These are phyloP conservation scores for Cheilosia variabilis DNA, from an alignment of 2,888 invertebrate genomes.

Conservation along the genomic window DNA sequence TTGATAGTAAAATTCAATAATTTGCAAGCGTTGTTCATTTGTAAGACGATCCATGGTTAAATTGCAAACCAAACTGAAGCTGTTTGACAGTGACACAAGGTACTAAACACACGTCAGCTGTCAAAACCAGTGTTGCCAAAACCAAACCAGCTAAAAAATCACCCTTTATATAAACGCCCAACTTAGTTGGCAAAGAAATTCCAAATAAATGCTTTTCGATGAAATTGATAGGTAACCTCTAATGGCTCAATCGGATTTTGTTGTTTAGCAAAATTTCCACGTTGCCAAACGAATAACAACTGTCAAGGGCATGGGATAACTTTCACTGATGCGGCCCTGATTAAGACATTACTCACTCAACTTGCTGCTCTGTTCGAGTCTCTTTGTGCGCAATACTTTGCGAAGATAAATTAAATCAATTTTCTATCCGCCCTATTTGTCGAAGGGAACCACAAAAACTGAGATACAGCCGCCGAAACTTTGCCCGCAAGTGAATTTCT, in stretches of 20 bases:
- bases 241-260: slow-evolving; percentile 38
- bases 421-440: slow-evolving; percentile 20
- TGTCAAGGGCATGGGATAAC: slow-evolving; percentile 4
- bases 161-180: too few species aligned
- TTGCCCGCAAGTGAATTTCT: slow-evolving; percentile 18
- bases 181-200: too few species aligned
- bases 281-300: slow-evolving; percentile 11
- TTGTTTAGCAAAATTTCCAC: slow-evolving; percentile 21
- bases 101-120: too few species aligned
- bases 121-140: too few species aligned
- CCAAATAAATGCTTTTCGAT: background rate
- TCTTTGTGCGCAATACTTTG: background rate
- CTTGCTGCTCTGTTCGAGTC: background rate
- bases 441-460: background rate
- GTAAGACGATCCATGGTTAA: too few species aligned
- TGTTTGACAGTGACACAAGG: too few species aligned
- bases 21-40: too few species aligned
- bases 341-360: slow-evolving; percentile 24
- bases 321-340: background rate
- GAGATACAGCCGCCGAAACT: slow-evolving; percentile 18
- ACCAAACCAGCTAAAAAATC: too few species aligned
- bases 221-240: slow-evolving; percentile 28
- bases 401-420: slow-evolving; percentile 32
- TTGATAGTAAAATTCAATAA: too few species aligned
- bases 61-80: too few species aligned